Evolutionary conservation across 2,113 vertebrate genomes (phyloP).

Genomic region (Caretta caretta): DNA sequence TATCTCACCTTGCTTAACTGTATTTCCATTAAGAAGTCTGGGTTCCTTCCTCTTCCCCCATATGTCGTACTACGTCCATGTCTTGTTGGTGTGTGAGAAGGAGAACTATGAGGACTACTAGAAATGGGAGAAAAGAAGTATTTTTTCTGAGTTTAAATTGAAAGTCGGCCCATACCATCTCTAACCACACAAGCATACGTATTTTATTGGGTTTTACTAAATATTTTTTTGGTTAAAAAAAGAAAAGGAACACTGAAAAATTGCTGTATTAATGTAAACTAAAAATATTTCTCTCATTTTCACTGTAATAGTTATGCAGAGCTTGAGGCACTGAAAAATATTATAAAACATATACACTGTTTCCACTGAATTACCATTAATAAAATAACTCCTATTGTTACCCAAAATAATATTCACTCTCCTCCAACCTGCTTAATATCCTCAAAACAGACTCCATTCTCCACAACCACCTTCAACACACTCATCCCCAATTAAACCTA

Average conservation of each 20-base stretch:
- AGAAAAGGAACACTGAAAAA: background rate
- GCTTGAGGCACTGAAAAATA: background rate
- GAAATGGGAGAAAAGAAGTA: background rate
- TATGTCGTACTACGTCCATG: conserved; percentile 78
- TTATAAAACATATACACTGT: background rate
- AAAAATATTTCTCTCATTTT: background rate
- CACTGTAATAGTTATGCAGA: background rate
- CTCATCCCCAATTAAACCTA: background rate
- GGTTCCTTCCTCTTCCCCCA: conserved; percentile 93
- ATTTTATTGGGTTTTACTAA: background rate
- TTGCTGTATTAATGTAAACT: background rate
- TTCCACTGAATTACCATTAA: background rate
- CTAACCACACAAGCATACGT: background rate
- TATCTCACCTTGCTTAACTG: conserved; percentile 93
- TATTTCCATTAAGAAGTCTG: conserved; percentile 96
- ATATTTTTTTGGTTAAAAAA: background rate
- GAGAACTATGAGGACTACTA: conserved; percentile 94
- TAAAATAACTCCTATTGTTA: background rate
- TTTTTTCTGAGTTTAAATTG: background rate
- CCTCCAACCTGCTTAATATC: background rate
- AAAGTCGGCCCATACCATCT: background rate
- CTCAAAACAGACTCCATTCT: background rate
- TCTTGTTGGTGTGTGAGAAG: conserved; percentile 92
- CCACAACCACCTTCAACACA: accelerated
- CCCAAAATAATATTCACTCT: background rate